Evolutionary conservation across 2,888 invertebrate genomes (phyloP).

Genomic region (Caenorhabditis sp.): DNA sequence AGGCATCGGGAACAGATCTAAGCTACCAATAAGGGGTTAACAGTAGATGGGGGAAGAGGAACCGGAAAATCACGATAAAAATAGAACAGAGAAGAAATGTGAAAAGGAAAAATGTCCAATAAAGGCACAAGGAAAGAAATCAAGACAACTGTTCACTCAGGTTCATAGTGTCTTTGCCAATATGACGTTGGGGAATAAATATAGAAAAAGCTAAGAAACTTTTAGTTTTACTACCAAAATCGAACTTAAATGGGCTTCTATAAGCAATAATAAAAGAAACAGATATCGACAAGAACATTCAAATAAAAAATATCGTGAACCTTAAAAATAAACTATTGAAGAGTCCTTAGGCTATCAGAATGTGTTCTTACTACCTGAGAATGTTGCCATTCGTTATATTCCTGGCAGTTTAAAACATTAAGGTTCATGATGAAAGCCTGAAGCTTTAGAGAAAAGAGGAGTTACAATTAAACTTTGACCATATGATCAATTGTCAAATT

Average conservation of each 20-base stretch:
- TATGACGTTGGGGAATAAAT: background rate
- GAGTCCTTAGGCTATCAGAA: background rate
- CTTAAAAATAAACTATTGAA: no score
- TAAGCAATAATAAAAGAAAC: no score
- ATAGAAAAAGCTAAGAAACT: background rate
- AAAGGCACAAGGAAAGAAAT: slow-evolving; percentile 4
- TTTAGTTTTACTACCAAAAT: no score
- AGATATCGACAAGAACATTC: no score
- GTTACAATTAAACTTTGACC: background rate
- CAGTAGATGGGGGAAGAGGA: background rate
- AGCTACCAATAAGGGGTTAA: slow-evolving; percentile 2
- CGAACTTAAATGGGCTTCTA: no score
- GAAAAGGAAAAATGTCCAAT: background rate
- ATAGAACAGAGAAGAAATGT: background rate
- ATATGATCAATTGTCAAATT: slow-evolving; percentile 21
- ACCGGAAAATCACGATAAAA: slow-evolving; percentile 39
- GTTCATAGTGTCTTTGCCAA: background rate
- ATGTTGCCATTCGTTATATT: background rate
- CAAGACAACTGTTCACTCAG: background rate
- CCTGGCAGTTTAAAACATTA: background rate
- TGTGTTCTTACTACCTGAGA: background rate
- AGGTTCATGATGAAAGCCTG: no score
- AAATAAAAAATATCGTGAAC: no score
- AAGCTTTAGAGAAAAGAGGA: background rate
- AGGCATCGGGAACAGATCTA: slow-evolving; percentile 24